phyloP scores from a whole-genome alignment of 2,113 vertebrate species.

The Callocephalon fimbriatum region DNA sequence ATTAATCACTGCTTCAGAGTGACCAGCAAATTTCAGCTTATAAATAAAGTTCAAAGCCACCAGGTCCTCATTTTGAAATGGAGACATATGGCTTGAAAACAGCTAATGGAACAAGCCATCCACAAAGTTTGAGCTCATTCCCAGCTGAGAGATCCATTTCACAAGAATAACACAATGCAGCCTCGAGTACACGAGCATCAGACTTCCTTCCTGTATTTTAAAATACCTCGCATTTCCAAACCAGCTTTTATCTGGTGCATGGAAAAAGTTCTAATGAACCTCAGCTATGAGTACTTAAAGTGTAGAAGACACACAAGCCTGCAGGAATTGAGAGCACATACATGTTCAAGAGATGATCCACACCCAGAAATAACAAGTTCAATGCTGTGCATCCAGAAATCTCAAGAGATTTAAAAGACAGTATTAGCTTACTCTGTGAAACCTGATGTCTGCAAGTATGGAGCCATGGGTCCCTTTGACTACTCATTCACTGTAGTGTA shows the following conservation, averaged over 20 bases:
- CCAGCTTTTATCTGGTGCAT: constrained; percentile 8
- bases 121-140: constrained; percentile 34
- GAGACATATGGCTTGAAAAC: constrained; percentile 40
- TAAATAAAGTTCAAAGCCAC: constrained; percentile 61
- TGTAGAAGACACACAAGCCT: background rate
- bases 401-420: background rate
- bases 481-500: background rate
- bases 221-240: constrained; percentile 8
- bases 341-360: background rate
- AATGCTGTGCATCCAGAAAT: background rate
- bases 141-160: constrained; percentile 57
- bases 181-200: background rate
- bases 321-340: background rate
- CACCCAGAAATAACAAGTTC: background rate
- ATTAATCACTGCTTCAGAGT: constrained; percentile 28
- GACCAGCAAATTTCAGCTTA: constrained; percentile 51
- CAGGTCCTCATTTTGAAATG: constrained; percentile 31
- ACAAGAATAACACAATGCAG: background rate
- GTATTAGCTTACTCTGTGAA: background rate
- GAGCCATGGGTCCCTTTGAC: background rate
- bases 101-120: constrained; percentile 34
- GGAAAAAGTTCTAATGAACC: constrained; percentile 10
- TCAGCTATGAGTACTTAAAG: constrained; percentile 5
- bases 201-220: constrained; percentile 49
- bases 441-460: background rate